phyloP scores from a whole-genome alignment of 1,140 invertebrate genomes.

The Saccostrea echinata region DNA sequence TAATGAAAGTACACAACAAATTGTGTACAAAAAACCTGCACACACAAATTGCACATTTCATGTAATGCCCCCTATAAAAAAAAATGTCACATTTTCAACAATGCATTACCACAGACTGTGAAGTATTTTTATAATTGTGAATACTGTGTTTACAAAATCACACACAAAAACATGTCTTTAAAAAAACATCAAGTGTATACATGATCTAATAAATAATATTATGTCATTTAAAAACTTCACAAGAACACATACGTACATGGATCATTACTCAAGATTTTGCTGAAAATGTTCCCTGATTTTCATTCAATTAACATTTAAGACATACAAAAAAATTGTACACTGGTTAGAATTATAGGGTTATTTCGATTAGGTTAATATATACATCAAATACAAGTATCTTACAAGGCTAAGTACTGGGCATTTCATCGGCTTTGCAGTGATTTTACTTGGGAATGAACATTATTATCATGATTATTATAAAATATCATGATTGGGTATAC shows the following conservation, averaged over 20 bases:
- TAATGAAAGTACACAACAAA: conserved; percentile 15
- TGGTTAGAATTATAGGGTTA: neutral
- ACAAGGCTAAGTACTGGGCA: conserved; percentile 20
- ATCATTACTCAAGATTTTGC: conserved; percentile 12
- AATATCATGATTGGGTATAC: neutral
- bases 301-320: conserved; percentile 13
- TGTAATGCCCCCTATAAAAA: conserved; percentile 25
- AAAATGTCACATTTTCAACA: conserved; percentile 1
- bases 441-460: neutral
- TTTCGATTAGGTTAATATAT: neutral
- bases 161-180: conserved; percentile 16
- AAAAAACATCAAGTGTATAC: neutral
- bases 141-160: neutral
- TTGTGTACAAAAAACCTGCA: conserved; percentile 23
- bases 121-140: neutral
- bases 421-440: neutral
- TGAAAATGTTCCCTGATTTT: conserved; percentile 34
- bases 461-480: neutral
- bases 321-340: conserved; percentile 22
- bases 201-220: conserved; percentile 31
- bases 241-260: neutral
- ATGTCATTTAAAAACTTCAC: conserved; percentile 17
- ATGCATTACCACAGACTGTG: neutral
- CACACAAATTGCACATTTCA: neutral
- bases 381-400: neutral